These are phyloP conservation scores for Distichodus sexfasciatus DNA, from an alignment of 2,797 vertebrate species.

Conservation along the genomic window DNA sequence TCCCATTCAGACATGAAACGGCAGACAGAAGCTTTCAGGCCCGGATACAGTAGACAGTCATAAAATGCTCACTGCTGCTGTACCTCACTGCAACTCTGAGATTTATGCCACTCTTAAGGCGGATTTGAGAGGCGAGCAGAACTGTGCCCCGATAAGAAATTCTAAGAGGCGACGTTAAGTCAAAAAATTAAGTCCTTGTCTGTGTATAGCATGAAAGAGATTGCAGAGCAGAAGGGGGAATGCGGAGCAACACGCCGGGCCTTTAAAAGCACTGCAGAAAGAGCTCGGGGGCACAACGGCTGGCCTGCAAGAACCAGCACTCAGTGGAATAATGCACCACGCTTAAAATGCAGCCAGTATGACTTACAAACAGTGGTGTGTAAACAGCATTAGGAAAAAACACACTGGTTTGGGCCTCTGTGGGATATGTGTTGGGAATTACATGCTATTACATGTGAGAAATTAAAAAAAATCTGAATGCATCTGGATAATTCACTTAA, in stretches of 20 bases:
- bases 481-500: no score
- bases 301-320: no score
- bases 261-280: not conserved
- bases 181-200: not conserved
- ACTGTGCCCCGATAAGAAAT: not conserved
- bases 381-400: no score
- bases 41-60: conserved; percentile 24
- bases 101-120: conserved; percentile 11
- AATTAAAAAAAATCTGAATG: no score
- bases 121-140: conserved; percentile 1
- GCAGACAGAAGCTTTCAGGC: conserved; percentile 21
- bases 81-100: conserved; percentile 25
- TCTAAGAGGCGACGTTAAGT: not conserved
- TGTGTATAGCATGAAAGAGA: not conserved
- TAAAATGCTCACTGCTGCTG: conserved; percentile 18
- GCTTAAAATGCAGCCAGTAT: no score
- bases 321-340: no score
- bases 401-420: no score
- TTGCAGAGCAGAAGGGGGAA: not conserved
- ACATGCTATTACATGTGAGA: no score
- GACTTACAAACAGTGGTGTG: no score
- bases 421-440: no score
- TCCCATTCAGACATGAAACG: conserved; percentile 37
- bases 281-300: not conserved
- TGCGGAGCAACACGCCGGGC: not conserved